Base-by-base conservation (phyloP, 2,113 vertebrate species). In the Notothenia rossii region DNA sequence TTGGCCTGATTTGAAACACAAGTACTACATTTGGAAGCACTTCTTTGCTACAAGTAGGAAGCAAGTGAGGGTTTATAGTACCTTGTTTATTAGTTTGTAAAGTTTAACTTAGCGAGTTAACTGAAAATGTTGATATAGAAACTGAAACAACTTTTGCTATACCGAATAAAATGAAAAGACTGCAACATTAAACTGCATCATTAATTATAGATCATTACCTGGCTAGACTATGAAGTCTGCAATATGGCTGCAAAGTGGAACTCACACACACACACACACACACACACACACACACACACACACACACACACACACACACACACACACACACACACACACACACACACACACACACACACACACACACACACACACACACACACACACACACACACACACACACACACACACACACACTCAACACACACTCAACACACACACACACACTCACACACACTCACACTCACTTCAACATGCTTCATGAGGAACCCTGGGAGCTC, bases 121-220 rank as follows among this genome's bases (percentile, higher is more conserved):
- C 12, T 63, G 40, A 49, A 72, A 75, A 73, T 64, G 56, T 50
- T 77, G 46, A 68, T 79, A 73, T 53, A 82, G 17, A 60, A 79
- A 53, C 65, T 29, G 29, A 77, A 61, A 11, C 0, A 46, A 75
- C 63, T 77, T 80, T 73, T 78, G 43, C 48, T 68, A 17, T 48
- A 75, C 46, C 46, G 76, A 55, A 83, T 40, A 66, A 60, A 89
- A 75, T 1, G 71, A 72, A 69, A 82, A 80, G 58, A 77, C 58
- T 65, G 22, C 64, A 72, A 69, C 73, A 75, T 75, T 54, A 71
- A 58, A 65, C 75, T 62, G 51, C 58, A 69, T 86, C 56, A 86
- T 89, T 87, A 80, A 86, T 89, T 89, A 83, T 69, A 87, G 60
- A 88, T 80, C 77, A 68, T 71, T 78, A 83, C 75, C 71, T 86